Evolutionary conservation across 1,140 invertebrate species (phyloP), one percentile per base, ranked within the genome.

Genomic region (Zaprionus davidi): DNA sequence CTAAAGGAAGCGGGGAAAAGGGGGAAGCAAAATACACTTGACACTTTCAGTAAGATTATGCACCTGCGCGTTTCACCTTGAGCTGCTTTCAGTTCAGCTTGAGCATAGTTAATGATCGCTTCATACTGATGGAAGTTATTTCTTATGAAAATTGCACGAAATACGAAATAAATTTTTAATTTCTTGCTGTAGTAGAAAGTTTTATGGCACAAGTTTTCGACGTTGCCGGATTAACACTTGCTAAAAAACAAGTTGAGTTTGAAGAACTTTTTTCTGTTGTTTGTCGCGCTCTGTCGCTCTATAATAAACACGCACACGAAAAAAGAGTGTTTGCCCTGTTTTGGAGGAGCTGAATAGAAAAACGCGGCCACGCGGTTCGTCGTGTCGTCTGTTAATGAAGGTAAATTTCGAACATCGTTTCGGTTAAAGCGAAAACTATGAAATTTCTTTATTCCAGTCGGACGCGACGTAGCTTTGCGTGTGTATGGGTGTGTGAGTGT

Each of bases 351-450:
- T 13, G 38, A 59, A 71, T 22, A 44, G 6, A 46, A 55, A 81
- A 88, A 90, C 81, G 81, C 79, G 81, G 86, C 86, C 86, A 90
- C 72, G 82, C 60, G 67, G 85, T 58, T 85, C 59, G 73, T 86
- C 77, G 82, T 65, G 71, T 86, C 86, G 86, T 90, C 79, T 71
- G 75, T 90, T 88, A 91, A 91, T 91, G 90, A 91, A 91, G 82
- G 81, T 84, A 78, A 75, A 78, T 70, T 90, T 84, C 90, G 77
- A 90, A 90, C 81, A 90, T 91, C 75, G 77, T 88, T 80, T 86
- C 82, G 82, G 73, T 82, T 81, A 78, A 74, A 87, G 84, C 90
- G 57, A 79, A 90, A 91, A 91, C 74, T 91, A 91, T 91, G 85
- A 91, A 91, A 88, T 88, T 77, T 88, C 81, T 87, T 87, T 74